Conservation (phyloP, 2,113 vertebrate species). For the Tachycineta bicolor region DNA sequence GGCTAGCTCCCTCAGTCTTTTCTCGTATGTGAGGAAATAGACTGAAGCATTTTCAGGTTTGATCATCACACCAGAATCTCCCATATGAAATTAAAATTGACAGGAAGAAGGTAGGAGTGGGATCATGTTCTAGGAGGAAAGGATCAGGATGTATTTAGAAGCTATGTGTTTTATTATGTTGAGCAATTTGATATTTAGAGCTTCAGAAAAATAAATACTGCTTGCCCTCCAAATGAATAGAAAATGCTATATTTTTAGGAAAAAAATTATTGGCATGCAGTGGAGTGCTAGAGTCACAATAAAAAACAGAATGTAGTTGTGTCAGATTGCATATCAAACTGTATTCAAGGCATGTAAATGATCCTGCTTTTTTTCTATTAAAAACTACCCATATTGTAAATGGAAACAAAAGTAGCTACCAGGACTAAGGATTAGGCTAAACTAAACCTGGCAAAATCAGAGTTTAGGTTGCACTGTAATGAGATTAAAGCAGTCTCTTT, state of each 20-base stretch:
- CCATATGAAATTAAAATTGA: not conserved
- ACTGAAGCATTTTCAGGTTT: not conserved
- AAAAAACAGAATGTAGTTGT: not conserved
- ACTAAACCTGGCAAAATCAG: not conserved
- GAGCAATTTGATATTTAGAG: not conserved
- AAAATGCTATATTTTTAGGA: not conserved
- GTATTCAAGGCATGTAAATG: not conserved
- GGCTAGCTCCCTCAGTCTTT: not conserved
- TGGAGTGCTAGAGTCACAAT: not conserved
- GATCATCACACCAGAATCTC: not conserved
- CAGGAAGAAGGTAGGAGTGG: not conserved
- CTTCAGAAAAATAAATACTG: not conserved
- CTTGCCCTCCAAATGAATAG: not conserved
- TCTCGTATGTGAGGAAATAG: not conserved
- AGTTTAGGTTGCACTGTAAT: not conserved
- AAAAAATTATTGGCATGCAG: not conserved
- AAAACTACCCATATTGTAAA: not conserved
- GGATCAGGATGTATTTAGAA: not conserved
- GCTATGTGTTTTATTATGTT: not conserved
- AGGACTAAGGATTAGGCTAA: not conserved
- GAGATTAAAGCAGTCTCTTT: not conserved
- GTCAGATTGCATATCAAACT: not conserved
- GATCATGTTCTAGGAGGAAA: not conserved
- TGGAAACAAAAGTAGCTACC: not conserved
- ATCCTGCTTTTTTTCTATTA: not conserved